Evolutionary conservation across 2,113 vertebrate genomes (phyloP), one percentile per base, ranked within the genome.

Genomic region (Catharus minimus): DNA sequence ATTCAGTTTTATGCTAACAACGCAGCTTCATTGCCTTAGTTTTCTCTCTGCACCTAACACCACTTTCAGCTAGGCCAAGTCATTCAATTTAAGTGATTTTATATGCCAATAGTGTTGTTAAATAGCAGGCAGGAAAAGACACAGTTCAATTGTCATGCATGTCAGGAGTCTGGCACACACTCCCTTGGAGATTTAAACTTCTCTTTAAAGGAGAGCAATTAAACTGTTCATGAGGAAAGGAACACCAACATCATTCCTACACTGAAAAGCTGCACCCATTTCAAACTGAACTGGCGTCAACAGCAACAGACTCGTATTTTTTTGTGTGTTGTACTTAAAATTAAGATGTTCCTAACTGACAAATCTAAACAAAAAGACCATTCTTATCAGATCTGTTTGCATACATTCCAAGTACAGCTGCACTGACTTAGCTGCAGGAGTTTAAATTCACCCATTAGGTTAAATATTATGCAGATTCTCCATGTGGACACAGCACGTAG

Each of bases 81-180:
- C 62, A 79, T 72, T 86, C 66, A 69, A 38, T 46, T 41, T 15
- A 44, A 95, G 82, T 33, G 79, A 90, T 86, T 91, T 89, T 86
- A 91, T 91, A 82, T 75, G 81, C 88, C 95, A 94, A 85, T 65
- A 55, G 93, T 72, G 86, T 16, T 69, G 84, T 93, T 95, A 92
- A 96, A 90, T 52, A 91, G 86, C 41, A 53, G 17, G 65, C 52
- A 95, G 93, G 86, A 86, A 94, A 82, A 88, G 88, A 80, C 65
- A 56, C 94, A 83, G 76, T 84, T 92, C 95, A 82, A 91, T 94
- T 94, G 91, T 94, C 91, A 96, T 97, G 95, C 90, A 23, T 81
- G 64, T 94, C 89, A 90, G 76, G 86, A 90, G 86, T 33, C 92
- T 86, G 93, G 93, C 94, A 94, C 30, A 60, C 65, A 61, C 92